Evolutionary conservation across 2,888 invertebrate genomes (phyloP), one percentile per base, ranked within the genome.

Genomic region (Blastobasis adustella): DNA sequence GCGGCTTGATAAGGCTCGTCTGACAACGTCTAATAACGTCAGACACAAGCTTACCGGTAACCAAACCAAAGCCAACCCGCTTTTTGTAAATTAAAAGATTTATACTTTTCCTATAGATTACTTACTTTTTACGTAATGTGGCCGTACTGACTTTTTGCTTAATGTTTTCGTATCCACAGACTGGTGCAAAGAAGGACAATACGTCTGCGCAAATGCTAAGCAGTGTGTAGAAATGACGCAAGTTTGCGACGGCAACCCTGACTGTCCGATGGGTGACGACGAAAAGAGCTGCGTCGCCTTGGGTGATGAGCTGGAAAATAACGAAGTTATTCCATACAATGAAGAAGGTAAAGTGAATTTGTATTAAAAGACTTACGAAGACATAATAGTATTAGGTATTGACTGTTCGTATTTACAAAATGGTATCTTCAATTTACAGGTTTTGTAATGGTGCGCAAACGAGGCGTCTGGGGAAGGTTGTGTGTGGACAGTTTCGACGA

Each of bases 391-490:
- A n/a, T 6, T 42, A 41, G n/a, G 36, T 5, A 5, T 6, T 40
- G 40, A 40, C 8, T 40, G 40, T 6, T 40, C 8, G 5, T 40
- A 40, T 6, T 40, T 8, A 40, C 41, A 40, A 40, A 40, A 37
- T 42, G 39, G 39, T 44, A 42, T 40, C 46, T 10, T 55, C n/a
- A 45, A 23, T 49, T 71, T 71, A 42, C 63, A 89, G 94, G 95
- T 37, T 93, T 91, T 63, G 86, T 95, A 39, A 93, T 93, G 90
- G 92, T 95, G 1, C 86, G 93, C 41, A 93, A 93, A 67, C 91
- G 92, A 60, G 95, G 95, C 0, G 86, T 90, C 47, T 95, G 95
- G 95, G 94, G 94, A 5, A 93, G 94, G 68, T 79, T 95, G 5
- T 95, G 95, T 62, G 89, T 94, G 10, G 92, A 93, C 57, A 92